Evolutionary conservation across 1,140 invertebrate species (phyloP), one percentile per base, ranked within the genome.

Genomic region (Physella acuta): DNA sequence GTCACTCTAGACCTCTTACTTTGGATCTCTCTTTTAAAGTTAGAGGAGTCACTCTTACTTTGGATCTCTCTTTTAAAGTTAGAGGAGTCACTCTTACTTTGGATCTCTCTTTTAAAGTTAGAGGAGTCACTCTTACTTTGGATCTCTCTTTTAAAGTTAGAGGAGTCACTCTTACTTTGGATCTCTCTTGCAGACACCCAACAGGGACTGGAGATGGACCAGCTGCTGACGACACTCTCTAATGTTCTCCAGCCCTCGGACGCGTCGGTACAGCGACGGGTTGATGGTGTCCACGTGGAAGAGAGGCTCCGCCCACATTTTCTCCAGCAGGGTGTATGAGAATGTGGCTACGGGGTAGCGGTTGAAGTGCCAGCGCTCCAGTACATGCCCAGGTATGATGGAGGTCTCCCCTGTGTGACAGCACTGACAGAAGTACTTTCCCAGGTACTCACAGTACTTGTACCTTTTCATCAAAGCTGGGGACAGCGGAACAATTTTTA

Each of bases 371-470:
- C 91, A 92, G 76, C 90, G 89, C 69, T 89, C 87, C 17, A 94
- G 83, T 52, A 95, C 90, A 76, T 90, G 88, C 17, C 90, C 92
- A 26, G 94, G 94, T 76, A 95, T 92, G 61, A 90, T 82, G 4
- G 90, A 87, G 59, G 89, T 85, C 75, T 92, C 89, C 81, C 93
- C 92, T 14, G 88, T 90, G 83, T 95, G 93, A 81, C 94, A 95
- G 36, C 92, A 92, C 5, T 92, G 93, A 81, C 94, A 95, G 83
- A 95, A 93, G 84, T 92, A 94, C 77, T 93, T 90, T 20, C 92
- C 93, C 56, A 94, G 85, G 81, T 95, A 95, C 78, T 92, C 89
- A 82, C 94, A 95, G 78, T 93, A 93, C 11, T 83, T 76, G 68
- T 81, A 84, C 59, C 89, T 88, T 30, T 89, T 88, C 14, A 90